Evolutionary conservation across 2,888 invertebrate species (phyloP).

Genomic region (Drosophila crucigera): DNA sequence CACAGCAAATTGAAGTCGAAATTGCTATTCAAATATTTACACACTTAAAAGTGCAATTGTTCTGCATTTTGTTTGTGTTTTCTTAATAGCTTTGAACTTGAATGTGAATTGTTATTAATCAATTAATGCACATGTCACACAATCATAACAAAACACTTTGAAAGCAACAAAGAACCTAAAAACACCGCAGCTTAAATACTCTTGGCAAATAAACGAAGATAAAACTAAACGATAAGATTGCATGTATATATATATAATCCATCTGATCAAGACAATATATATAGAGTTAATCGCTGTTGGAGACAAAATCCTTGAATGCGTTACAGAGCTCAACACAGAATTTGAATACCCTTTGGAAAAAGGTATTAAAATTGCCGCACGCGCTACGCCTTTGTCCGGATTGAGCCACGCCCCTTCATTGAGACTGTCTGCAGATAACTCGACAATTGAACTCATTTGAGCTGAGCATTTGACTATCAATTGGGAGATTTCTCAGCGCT

Average conservation of each 20-base stretch:
- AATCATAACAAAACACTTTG: constrained; percentile 19
- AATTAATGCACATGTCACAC: constrained; percentile 66
- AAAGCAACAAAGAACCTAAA: background rate
- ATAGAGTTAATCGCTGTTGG: background rate
- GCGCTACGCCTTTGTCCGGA: constrained; percentile 55
- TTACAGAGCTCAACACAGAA: background rate
- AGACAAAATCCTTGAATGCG: background rate
- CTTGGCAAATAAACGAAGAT: background rate
- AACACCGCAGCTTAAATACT: background rate
- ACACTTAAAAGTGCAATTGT: constrained; percentile 1
- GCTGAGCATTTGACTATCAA: constrained; percentile 66
- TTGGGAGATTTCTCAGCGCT: constrained; percentile 60
- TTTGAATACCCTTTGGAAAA: background rate
- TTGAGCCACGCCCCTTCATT: background rate
- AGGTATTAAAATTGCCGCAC: constrained; percentile 33
- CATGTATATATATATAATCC: background rate
- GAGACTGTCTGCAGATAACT: constrained; percentile 30
- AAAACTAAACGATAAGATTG: background rate
- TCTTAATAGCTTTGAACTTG: constrained; percentile 72
- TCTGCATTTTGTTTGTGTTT: constrained; percentile 6
- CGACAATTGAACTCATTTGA: constrained; percentile 72
- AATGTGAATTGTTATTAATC: constrained; percentile 65
- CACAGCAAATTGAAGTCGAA: background rate
- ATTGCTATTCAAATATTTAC: constrained; percentile 2
- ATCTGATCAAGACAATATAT: background rate